A percentile compares a stretch with the other conserved stretches of the same genome.
phyloP scores from a whole-genome alignment of 2,113 vertebrate species.

The Nibea albiflora region DNA sequence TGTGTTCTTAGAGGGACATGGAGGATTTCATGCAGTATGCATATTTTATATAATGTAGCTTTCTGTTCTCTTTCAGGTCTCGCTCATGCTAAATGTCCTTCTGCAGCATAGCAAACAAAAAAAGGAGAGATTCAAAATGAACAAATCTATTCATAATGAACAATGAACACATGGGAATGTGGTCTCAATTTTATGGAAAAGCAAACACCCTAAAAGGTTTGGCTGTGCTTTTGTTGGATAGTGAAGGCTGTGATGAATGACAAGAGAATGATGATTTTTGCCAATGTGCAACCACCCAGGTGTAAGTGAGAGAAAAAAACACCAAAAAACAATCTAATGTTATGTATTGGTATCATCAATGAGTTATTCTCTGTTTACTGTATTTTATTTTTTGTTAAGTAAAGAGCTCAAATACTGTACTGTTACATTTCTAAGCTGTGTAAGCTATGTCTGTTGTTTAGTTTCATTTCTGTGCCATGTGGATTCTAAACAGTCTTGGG shows the following conservation, averaged over 20 bases:
- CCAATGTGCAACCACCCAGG: constrained; percentile 60
- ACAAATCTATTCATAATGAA: constrained; percentile 61
- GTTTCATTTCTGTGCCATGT: not conserved
- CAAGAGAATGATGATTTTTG: constrained; percentile 53
- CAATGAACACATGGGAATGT: constrained; percentile 49
- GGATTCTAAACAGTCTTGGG: not conserved
- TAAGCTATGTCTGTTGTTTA: not conserved
- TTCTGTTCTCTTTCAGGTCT: constrained; percentile 12
- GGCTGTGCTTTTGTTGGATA: constrained; percentile 71
- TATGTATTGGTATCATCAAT: not conserved
- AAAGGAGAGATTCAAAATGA: constrained; percentile 29
- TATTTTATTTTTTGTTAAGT: not conserved
- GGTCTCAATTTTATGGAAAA: constrained; percentile 59
- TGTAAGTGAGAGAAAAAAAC: constrained; percentile 27
- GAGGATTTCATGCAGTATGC: constrained; percentile 17
- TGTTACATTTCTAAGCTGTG: not conserved
- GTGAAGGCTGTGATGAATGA: constrained; percentile 55
- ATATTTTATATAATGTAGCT: constrained; percentile 25
- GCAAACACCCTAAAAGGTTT: constrained; percentile 67
- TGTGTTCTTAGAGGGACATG: constrained; percentile 14
- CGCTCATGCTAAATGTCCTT: constrained; percentile 29
- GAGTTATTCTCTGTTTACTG: constrained; percentile 12
- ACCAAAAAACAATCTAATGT: not conserved
- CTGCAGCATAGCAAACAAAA: constrained; percentile 63
- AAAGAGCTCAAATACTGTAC: not conserved